Base-by-base conservation (phyloP, 2,113 vertebrate genomes). In the Dipodomys ordii region DNA sequence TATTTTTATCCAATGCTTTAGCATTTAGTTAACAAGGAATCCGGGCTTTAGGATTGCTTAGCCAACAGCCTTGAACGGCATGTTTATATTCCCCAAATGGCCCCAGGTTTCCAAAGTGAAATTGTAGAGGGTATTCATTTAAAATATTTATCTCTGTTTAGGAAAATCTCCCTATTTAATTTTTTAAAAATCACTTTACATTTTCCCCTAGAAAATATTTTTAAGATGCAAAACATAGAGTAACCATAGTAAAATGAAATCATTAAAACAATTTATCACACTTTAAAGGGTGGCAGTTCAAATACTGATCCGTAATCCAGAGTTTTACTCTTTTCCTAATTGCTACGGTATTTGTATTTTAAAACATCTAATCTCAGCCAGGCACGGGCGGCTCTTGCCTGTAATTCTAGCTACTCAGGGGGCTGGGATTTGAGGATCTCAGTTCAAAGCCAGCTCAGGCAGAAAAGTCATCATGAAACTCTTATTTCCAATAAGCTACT, bases 101-200 rank as follows among this genome's bases (percentile, higher is more conserved):
- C 87, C 82, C 95, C 83, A 69, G 46, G 57, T 94, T 94, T 87
- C 96, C 81, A 95, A 94, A 91, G 76, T 49, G 82, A 95, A 95
- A 95, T 73, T 95, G 95, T 93, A 94, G 57, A 92, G 22, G 79
- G 32, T 68, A 88, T 93, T 96, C 91, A 39, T 90, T 93, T 94
- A 95, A 97, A 96, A 92, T 96, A 94, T 90, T 93, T 95, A 62
- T 92, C 76, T 90, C 83, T 88, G 72, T 92, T 95, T 86, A 83
- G 80, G 77, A 91, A 96, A 94, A 85, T 90, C 65, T 95, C 88
- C 69, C 32, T 39, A 8, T 87, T 39, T 44, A 77, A 62, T 49
- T 25, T 27, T 49, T 25, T 16, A 65, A 32, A 80, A 49, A 94
- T 80, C 19, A 88, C 35, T 74, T 85, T 84, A 65, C 71, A 91